Evolutionary conservation across 1,140 invertebrate species (phyloP), one percentile per base, ranked within the genome.

Genomic region (Lineus longissimus): DNA sequence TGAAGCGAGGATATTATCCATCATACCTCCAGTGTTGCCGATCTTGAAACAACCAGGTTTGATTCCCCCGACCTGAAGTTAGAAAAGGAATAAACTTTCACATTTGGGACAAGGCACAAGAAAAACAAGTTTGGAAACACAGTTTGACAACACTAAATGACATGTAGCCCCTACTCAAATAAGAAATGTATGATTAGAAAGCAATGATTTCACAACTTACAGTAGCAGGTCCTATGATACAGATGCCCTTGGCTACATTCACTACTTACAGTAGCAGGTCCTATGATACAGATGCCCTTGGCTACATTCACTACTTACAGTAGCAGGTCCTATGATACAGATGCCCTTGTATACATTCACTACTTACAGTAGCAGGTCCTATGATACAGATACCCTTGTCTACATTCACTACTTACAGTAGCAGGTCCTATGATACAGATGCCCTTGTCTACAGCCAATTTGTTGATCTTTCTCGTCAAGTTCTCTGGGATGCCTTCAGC

Each of bases 31-130:
- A 13, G 97, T 99, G 83, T 99, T 99, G 40, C 97, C 97, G 72
- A 99, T 99, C 84, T 98, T 99, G 80, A 99, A 98, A 78, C 95
- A 98, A 0, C 97, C 97, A 0, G 97, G 97, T 77, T 99, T 99
- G 27, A 99, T 91, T 29, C 97, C 97, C 55, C 87, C 86, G 43
- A 80, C 84, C 79, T 81, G 40, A 13, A 66, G 45, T n/a, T n/a
- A n/a, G n/a, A n/a, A n/a, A n/a, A n/a, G n/a, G n/a, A n/a, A n/a
- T n/a, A 19, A 58, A n/a, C n/a, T n/a, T n/a, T n/a, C n/a, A n/a
- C n/a, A n/a, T n/a, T n/a, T n/a, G n/a, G n/a, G n/a, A n/a, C n/a
- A n/a, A n/a, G n/a, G n/a, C n/a, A n/a, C n/a, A n/a, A n/a, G n/a
- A n/a, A n/a, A n/a, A n/a, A 30, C n/a, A 59, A 22, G 11, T 11